A percentile compares a stretch with the other conserved stretches of the same genome.
phyloP scores from a whole-genome alignment of 2,113 vertebrate genomes.

The Caracal caracal region DNA sequence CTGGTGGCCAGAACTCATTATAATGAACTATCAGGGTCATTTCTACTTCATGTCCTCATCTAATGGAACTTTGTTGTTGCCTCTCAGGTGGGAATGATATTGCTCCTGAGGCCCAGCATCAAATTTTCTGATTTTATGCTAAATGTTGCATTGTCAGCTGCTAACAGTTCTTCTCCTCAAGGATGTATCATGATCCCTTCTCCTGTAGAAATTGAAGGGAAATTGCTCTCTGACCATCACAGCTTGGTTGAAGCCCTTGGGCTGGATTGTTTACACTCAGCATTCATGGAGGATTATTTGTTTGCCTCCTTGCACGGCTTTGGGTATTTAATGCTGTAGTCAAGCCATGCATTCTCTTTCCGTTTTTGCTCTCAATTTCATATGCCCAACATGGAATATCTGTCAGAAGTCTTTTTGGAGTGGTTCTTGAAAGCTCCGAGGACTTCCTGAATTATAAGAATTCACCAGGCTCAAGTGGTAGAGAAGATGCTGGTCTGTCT shows the following conservation, averaged over 20 bases:
- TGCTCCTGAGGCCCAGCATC: neutral
- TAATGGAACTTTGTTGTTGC: neutral
- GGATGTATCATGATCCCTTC: neutral
- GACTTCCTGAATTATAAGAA: constrained; percentile 43
- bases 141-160: neutral
- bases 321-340: neutral
- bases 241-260: neutral
- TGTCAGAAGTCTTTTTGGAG: constrained; percentile 55
- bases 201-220: neutral
- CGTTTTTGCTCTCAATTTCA: neutral
- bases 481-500: constrained; percentile 50
- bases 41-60: neutral
- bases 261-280: neutral
- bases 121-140: neutral
- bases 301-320: neutral
- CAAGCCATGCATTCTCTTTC: neutral
- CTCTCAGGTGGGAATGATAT: neutral
- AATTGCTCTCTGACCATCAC: neutral
- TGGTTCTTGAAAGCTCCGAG: neutral
- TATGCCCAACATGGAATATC: constrained; percentile 1
- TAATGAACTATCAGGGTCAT: neutral
- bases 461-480: neutral
- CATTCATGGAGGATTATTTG: neutral
- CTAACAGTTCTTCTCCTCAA: neutral
- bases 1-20: neutral